Base-by-base conservation (phyloP, 64 coral and sea anemone species). In the Trachythela sp. region DNA sequence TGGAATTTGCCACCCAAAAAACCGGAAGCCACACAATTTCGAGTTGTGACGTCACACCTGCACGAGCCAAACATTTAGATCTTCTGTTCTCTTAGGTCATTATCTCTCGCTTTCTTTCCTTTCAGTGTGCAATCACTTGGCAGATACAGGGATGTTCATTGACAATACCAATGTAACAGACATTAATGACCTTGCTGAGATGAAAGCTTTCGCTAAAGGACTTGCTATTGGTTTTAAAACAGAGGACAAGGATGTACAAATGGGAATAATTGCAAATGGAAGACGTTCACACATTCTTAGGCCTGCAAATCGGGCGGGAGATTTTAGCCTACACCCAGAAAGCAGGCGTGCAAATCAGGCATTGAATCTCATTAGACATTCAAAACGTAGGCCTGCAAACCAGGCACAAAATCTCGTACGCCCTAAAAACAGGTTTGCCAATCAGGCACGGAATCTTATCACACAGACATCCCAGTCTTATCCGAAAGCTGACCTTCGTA, bases 161-260 rank as follows among this genome's bases (percentile, higher is more conserved):
- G 75, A 80, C 75, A 80, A 80, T 35, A 37, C 75, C 31, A 37
- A 80, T 30, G 75, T 80, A 15, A 80, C 75, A 37, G 75, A 80
- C 37, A 80, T 80, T 80, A 39, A 80, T 37, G 75, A 80, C 0
- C 30, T 80, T 20, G 20, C 9, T 9, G 75, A 80, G 37, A 80
- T 80, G 75, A 80, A 80, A 39, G 75, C 27, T 30, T 80, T 80
- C 20, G 75, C 75, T 1, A 80, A 80, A 30, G 75, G 75, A 13
- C 75, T 80, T 37, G 75, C 75, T 37, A 39, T 39, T 39, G 75
- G 75, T 35, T 80, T 80, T 20, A 80, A 37, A 80, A 35, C 75
- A 80, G 15, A 35, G 33, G 75, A 37, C 26, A 13, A 80, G 33
- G 37, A 80, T 30, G 37, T 80, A 15, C 31, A 37, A 39, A 80